Evolutionary conservation across 2,888 invertebrate genomes (phyloP).

Genomic region (Pherbina coryleti): DNA sequence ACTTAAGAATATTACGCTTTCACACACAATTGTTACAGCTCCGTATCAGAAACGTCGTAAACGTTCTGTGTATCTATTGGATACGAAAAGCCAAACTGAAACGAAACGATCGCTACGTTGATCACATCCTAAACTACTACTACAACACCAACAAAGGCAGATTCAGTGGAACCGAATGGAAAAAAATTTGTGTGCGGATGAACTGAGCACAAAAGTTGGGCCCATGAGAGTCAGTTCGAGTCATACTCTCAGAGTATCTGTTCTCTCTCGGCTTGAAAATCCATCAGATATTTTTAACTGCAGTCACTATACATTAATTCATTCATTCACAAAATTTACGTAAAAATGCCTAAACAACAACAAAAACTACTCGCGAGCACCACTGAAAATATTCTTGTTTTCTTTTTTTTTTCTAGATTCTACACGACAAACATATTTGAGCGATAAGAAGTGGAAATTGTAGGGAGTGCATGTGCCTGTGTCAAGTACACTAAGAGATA

Average conservation of each 20-base stretch:
- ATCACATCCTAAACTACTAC: constrained; percentile 61
- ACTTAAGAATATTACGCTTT: neutral
- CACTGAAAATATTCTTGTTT: neutral
- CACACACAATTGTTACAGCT: neutral
- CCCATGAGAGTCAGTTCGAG: constrained; percentile 40
- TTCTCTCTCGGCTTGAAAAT: neutral
- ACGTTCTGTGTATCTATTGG: constrained; percentile 66
- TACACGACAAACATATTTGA: neutral
- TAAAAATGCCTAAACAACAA: neutral
- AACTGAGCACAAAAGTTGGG: constrained; percentile 50
- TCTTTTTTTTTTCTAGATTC: neutral
- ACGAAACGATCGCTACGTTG: constrained; percentile 61
- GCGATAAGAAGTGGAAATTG: neutral
- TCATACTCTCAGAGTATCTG: constrained; percentile 32
- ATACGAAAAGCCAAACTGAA: constrained; percentile 67
- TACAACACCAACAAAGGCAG: constrained; percentile 41
- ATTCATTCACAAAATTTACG: constrained; percentile 32
- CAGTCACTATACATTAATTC: neutral
- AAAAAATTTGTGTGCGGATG: constrained; percentile 25
- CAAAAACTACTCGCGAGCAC: neutral
- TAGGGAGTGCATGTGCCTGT: neutral
- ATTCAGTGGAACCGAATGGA: neutral
- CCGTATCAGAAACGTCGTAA: constrained; percentile 42
- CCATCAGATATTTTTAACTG: neutral
- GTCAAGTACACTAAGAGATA: neutral